Base-by-base conservation (phyloP, 2,888 invertebrate species). In the Leptura quadrifasciata region DNA sequence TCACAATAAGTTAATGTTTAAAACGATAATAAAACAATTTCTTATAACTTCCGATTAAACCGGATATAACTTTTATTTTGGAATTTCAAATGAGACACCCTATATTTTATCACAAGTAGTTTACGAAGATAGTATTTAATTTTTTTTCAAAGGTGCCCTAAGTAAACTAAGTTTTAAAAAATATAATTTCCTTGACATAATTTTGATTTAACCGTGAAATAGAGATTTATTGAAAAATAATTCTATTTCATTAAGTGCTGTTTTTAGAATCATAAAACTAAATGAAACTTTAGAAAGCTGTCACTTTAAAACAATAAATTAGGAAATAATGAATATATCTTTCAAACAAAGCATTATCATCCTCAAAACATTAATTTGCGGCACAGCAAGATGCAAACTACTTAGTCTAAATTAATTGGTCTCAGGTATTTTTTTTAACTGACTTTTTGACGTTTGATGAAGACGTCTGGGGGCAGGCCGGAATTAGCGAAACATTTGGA, bases 401-500 rank as follows among this genome's bases (percentile, higher is more conserved):
- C 73, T 68, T 71, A 71, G 31, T 65, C 18, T 27, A 76, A 74
- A 74, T 72, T 78, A 74, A 79, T 76, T 75, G 68, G 67, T 68
- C 52, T 47, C 69, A 77, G 74, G 76, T 74, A 75, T 64, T 68
- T 74, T 78, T 78, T 64, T 35, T 31, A 21, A 52, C 65, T 72
- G 72, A 27, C 24, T 72, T 58, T 71, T 77, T 55, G 72, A 73
- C 65, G 71, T 70, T 31, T 69, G 76, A 80, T 79, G 80, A 76
- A 78, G 80, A 75, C 76, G 77, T 80, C 77, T 76, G 61, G 63
- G 71, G 76, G 72, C 71, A 74, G 77, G 74, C 75, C 74, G 68
- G 73, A 79, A 78, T 80, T 78, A 76, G 74, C 70, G 55, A 73
- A 76, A 79, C 80, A 79, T 79, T 78, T 78, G 79, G 76, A 76